phyloP scores from a whole-genome alignment of 2,888 invertebrate genomes.

The Griposia aprilina region DNA sequence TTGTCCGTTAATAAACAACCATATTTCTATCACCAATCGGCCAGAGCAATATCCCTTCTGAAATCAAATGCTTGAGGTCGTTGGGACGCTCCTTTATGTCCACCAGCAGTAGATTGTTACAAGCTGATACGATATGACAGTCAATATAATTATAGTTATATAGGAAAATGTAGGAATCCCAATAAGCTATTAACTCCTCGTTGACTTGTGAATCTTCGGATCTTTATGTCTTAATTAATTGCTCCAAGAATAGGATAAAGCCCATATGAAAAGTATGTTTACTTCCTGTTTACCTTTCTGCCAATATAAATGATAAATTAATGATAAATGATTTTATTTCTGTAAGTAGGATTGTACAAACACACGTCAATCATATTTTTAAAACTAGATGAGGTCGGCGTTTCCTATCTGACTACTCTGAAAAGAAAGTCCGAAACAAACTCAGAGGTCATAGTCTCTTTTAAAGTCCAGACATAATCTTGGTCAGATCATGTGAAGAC shows the following conservation, averaged over 20 bases:
- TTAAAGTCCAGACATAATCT: no score
- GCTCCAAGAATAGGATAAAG: neutral
- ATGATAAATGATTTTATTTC: no score
- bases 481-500: no score
- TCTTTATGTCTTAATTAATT: constrained; percentile 15
- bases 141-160: constrained; percentile 26
- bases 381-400: no score
- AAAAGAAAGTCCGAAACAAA: no score
- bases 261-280: neutral
- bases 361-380: no score
- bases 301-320: neutral
- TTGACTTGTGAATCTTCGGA: constrained; percentile 14
- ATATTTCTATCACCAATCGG: constrained; percentile 20
- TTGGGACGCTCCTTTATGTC: constrained; percentile 30
- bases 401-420: no score
- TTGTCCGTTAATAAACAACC: constrained; percentile 1
- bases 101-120: constrained; percentile 39
- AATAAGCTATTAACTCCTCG: constrained; percentile 42
- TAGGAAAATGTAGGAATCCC: constrained; percentile 9
- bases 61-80: constrained; percentile 34
- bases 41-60: constrained; percentile 1
- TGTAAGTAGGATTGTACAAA: no score
- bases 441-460: no score
- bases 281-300: neutral
- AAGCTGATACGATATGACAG: constrained; percentile 34